Evolutionary conservation across 2,113 vertebrate species (phyloP).

Genomic region (Morphnarchus princeps): DNA sequence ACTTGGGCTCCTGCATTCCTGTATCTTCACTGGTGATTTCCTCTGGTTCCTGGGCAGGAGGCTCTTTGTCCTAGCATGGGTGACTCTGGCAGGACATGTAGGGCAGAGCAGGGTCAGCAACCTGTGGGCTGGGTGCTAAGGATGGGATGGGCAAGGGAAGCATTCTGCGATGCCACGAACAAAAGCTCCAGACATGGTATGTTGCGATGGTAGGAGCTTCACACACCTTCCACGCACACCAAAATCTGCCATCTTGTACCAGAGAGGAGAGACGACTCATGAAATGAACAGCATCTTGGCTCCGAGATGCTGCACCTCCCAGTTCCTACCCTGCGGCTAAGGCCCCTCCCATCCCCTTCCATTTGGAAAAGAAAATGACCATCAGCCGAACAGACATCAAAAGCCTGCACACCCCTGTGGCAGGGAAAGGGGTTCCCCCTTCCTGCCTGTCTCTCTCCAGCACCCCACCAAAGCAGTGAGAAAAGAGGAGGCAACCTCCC

Average conservation of each 20-base stretch:
- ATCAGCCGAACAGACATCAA: background rate
- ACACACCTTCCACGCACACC: background rate
- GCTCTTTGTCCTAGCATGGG: background rate
- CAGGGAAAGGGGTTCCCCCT: background rate
- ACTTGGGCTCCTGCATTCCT: background rate
- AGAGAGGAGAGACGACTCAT: background rate
- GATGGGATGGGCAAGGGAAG: background rate
- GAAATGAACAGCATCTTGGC: background rate
- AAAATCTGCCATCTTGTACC: background rate
- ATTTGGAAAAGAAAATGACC: background rate
- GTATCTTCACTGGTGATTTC: background rate
- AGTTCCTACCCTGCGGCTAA: background rate
- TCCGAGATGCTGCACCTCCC: background rate
- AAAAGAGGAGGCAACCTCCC: background rate
- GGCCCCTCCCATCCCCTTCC: background rate
- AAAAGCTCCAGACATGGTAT: background rate
- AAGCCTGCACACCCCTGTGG: background rate
- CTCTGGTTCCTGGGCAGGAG: background rate
- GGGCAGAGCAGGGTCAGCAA: background rate
- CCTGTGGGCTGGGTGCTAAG: background rate
- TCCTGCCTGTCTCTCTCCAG: background rate
- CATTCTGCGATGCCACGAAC: background rate
- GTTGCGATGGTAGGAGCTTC: background rate
- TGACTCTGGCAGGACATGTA: background rate
- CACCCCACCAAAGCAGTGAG: background rate